Evolutionary conservation across 2,888 invertebrate genomes (phyloP).

Genomic region (Rhimphoctona megacephalus): DNA sequence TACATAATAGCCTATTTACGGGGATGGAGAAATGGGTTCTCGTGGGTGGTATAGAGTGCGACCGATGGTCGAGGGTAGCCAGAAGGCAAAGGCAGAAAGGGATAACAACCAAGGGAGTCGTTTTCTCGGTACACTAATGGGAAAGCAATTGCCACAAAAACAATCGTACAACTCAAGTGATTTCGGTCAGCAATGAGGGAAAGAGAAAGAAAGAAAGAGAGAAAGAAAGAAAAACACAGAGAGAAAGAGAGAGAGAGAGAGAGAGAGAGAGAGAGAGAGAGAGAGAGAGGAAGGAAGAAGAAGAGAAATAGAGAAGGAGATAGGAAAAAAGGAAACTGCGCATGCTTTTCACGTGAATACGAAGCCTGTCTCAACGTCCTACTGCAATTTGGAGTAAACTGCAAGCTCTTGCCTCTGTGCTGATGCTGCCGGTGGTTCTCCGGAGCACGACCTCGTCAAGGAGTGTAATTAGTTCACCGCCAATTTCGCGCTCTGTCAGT

Average conservation of each 20-base stretch:
- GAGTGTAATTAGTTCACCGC: slow-evolving; percentile 71
- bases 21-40: slow-evolving; percentile 20
- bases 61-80: background rate
- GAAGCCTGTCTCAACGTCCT: slow-evolving; percentile 46
- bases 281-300: background rate
- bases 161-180: slow-evolving; percentile 75
- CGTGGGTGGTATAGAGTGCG: slow-evolving; percentile 30
- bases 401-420: slow-evolving; percentile 50
- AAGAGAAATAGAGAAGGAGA: background rate
- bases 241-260: background rate
- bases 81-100: slow-evolving; percentile 2
- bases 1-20: slow-evolving; percentile 37
- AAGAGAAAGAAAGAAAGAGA: background rate
- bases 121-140: slow-evolving; percentile 75
- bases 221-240: slow-evolving; percentile 6
- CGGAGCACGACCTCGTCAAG: slow-evolving; percentile 67
- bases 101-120: slow-evolving; percentile 40
- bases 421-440: slow-evolving; percentile 52
- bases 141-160: slow-evolving; percentile 77
- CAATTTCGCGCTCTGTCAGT: slow-evolving; percentile 70
- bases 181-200: slow-evolving; percentile 59
- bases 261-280: background rate
- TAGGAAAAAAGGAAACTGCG: slow-evolving; percentile 39
- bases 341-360: slow-evolving; percentile 68
- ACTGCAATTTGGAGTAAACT: slow-evolving; percentile 62